Base-by-base conservation (phyloP, 2,797 vertebrate species). In the Sebastes elongatus region DNA sequence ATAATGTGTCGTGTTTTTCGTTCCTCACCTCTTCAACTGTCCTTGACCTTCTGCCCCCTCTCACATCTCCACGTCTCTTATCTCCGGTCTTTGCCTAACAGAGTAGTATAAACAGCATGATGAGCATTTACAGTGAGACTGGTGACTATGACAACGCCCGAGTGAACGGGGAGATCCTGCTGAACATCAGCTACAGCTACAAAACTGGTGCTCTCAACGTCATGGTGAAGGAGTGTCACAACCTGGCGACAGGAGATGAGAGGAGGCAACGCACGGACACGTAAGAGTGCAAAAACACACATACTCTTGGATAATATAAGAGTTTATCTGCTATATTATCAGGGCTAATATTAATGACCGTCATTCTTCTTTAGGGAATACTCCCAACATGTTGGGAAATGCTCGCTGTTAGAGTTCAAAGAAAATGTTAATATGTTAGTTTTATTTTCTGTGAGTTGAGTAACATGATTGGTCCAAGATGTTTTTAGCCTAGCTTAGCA, bases 81-180 rank as follows among this genome's bases (percentile, higher is more conserved):
- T 88, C 69, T 73, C n/a, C 46, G 23, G n/a, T 79, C 71, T 86
- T 33, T 74, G 63, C 67, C 71, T 53, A 56, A 38, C 35, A 38
- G 20, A 99, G 98, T n/a, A 99, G 98, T 86, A 97, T 99, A 80
- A 98, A 97, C 94, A 99, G 98, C 92, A 97, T 97, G 97, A 96
- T 96, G 95, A 99, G 98, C 80, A 96, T 98, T 76, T 99, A 99
- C 86, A 99, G 98, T 86, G 98, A 99, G 95, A 97, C 97, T 1
- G 98, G 98, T 86, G 98, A 99, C 96, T 99, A 98, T 93, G 97
- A 97, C 88, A 97, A 97, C 49, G 95, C 97, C 89, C 96, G 96
- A 84, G 96, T 99, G 93, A 98, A 96, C 2, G 98, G 98, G 1
- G 98, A 99, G 95, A 97, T 99, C 91, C 96, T 97, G 84, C 95